Base-by-base conservation (phyloP, 2,888 invertebrate genomes). In the Cephus nigrinus region DNA sequence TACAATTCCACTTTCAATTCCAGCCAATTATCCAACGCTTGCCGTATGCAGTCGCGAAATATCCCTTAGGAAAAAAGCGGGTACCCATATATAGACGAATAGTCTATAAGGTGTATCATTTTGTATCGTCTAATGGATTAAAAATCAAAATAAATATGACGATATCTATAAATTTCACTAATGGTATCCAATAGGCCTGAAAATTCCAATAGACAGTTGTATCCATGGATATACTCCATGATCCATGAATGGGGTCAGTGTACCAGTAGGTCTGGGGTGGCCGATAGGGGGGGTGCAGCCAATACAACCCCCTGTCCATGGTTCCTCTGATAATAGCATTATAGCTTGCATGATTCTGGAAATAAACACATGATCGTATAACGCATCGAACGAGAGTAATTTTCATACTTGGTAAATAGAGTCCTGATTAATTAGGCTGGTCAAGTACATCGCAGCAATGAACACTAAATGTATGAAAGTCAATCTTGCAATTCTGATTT, bases 271-370 rank as follows among this genome's bases (percentile, higher is more conserved):
- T 88, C 86, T 73, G 80, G 82, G 81, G 82, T 69, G 36, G 31
- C 69, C 34, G n/a, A 79, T 36, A 12, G 73, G 80, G 83, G 80
- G 55, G 12, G 71, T 55, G 77, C 31, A 31, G 9, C 55, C 55
- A 23, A 55, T 55, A 55, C 55, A 77, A 73, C 75, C 80, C 73
- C 73, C 76, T 75, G 78, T 83, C 80, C 82, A 81, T 84, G 83
- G 80, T 82, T 84, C 88, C 89, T 88, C 88, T 86, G 90, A 90
- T 90, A 90, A 90, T 89, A 88, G 87, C 86, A 89, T 90, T 90
- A 90, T 89, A 87, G 89, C 86, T 88, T 87, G 86, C 85, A 86
- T 87, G 87, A 90, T 89, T 89, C 88, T 88, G 87, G 87, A 90
- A 89, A 89, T 90, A 90, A 90, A 90, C 88, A 90, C 84, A 81